Conservation (phyloP, 2,797 vertebrate species). For the Coregonus sp. region DNA sequence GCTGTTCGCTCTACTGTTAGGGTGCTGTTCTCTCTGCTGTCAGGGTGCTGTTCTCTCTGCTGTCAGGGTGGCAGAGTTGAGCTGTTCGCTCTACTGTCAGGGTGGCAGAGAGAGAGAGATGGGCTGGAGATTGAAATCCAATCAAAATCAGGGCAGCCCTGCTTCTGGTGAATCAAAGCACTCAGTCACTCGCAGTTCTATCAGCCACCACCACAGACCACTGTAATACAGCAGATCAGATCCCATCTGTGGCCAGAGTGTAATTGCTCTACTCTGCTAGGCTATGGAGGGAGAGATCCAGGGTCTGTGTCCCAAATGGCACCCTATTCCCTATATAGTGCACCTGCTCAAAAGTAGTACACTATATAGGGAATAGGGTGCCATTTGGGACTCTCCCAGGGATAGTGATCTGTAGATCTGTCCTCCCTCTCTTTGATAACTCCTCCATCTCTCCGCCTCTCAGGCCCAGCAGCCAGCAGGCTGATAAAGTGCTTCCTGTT, state of each 20-base stretch:
- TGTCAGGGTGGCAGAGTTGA: too few species aligned
- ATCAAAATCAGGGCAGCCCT: constrained; percentile 12
- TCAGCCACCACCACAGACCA: constrained; percentile 18
- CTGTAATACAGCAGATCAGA: constrained; percentile 3
- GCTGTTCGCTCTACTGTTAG: too few species aligned
- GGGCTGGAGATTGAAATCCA: constrained; percentile 1
- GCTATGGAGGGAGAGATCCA: too few species aligned
- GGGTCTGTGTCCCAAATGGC: too few species aligned
- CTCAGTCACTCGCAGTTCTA: background rate
- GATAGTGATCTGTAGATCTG: too few species aligned
- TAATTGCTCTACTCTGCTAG: background rate
- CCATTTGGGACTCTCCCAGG: too few species aligned
- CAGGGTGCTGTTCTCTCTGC: too few species aligned
- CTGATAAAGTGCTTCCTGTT: background rate
- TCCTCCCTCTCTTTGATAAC: background rate
- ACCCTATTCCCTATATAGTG: too few species aligned
- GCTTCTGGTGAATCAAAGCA: constrained; percentile 20
- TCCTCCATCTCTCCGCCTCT: background rate
- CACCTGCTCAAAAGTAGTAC: too few species aligned
- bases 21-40: too few species aligned
- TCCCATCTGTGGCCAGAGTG: constrained; percentile 19
- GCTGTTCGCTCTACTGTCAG: too few species aligned
- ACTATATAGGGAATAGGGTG: too few species aligned
- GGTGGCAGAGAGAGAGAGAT: background rate
- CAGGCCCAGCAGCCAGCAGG: background rate